Base-by-base conservation (phyloP, 1,140 invertebrate genomes). In the Drosophila subpulchrella region DNA sequence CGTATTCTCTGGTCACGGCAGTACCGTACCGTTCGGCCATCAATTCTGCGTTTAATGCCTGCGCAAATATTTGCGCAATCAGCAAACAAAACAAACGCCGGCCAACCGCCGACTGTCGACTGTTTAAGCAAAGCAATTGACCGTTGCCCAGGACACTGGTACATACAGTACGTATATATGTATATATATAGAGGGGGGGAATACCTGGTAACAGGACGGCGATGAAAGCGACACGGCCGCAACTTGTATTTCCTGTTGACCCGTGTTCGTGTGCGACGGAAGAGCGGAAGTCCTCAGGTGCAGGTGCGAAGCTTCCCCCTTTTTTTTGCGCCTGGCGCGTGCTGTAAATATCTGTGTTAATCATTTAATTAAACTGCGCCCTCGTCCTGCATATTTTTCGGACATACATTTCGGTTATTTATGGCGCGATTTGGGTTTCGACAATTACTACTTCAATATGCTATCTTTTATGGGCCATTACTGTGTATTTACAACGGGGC, bases 51-150 rank as follows among this genome's bases (percentile, higher is more conserved):
- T 88, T 88, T 90, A 89, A 89, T 89, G 84, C 80, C 74, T 90
- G 81, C 77, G 70, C 85, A 89, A 89, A 89, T 89, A 89, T 89
- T 89, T 89, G 84, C 85, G 81, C 85, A 89, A 89, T 90, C 84
- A 89, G 83, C 83, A 88, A 89, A 89, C 83, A 88, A 88, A 88
- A 89, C 83, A 88, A 86, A 75, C 83, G 54, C 41, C 78, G 56
- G 83, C 58, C 73, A 58, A 68, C 65, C 65, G 61, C 61, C 67
- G 76, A 72, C 59, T 70, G 63, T 66, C 78, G 67, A 65, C 74
- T 78, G 82, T 86, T 85, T 86, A 81, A 78, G 82, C 62, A 85
- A 82, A 82, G 83, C 82, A 86, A 86, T 86, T 88, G 83, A 86
- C 80, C 83, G 76, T 83, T 80, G 73, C 56, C 79, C 57, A 70